Conservation (phyloP, 2,888 invertebrate species). For the Microctonus hyperodae region DNA sequence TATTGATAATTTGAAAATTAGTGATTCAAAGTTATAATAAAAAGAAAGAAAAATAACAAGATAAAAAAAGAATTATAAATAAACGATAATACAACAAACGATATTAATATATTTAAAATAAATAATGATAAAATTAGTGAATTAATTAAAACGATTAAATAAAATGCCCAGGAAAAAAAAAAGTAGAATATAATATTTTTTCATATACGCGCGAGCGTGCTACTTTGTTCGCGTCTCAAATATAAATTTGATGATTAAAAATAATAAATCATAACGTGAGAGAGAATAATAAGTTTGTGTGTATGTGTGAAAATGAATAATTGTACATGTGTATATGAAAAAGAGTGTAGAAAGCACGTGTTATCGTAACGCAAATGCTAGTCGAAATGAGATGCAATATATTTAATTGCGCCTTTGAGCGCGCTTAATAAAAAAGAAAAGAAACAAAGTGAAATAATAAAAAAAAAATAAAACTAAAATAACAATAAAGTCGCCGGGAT, state of each 20-base stretch:
- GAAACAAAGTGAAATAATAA: too few species aligned
- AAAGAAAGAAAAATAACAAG: too few species aligned
- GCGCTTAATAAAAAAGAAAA: background rate
- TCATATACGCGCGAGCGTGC: background rate
- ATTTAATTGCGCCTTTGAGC: conserved; percentile 27
- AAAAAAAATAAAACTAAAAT: too few species aligned
- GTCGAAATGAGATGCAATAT: conserved; percentile 33
- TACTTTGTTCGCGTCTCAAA: background rate
- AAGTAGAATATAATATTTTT: background rate
- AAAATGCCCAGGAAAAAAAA: background rate
- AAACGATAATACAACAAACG: background rate
- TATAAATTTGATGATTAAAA: background rate
- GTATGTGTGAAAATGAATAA: background rate
- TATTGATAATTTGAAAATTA: conserved; percentile 8
- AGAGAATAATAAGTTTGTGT: background rate
- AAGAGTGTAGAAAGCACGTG: conserved; percentile 15
- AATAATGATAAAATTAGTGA: background rate
- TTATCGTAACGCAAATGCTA: conserved; percentile 29
- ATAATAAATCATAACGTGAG: background rate
- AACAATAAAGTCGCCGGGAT: conserved; percentile 11
- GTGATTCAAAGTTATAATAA: background rate
- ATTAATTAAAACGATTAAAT: background rate
- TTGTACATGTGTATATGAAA: conserved; percentile 7
- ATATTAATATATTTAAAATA: conserved; percentile 1
- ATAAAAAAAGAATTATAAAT: background rate